Conservation (phyloP, 2,797 vertebrate species). For the Malacoctenus gilli region DNA sequence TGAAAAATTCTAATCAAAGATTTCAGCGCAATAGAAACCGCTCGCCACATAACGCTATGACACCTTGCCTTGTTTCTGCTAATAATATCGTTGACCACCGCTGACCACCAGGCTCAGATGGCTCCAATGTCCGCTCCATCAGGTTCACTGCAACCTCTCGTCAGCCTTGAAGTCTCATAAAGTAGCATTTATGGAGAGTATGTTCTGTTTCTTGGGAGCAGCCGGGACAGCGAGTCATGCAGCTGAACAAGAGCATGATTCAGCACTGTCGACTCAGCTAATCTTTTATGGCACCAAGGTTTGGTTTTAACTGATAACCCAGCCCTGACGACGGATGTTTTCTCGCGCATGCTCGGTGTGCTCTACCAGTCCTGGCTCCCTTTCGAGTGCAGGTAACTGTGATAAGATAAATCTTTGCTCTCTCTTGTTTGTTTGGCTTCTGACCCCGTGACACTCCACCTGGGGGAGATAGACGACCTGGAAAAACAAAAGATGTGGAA, state of each 20-base stretch:
- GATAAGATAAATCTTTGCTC: conserved; percentile 61
- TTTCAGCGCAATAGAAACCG: not conserved
- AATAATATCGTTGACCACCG: conserved; percentile 12
- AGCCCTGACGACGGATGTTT: too few relatives aligned
- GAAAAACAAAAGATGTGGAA: conserved; percentile 37
- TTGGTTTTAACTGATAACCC: conserved; percentile 67
- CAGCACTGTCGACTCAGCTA: conserved; percentile 48
- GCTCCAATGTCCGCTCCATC: not conserved
- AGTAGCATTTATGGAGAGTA: too few relatives aligned
- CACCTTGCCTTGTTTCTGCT: conserved; percentile 24
- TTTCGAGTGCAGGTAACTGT: conserved; percentile 26
- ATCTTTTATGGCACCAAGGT: conserved; percentile 68
- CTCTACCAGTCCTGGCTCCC: conserved; percentile 13
- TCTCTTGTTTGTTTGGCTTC: conserved; percentile 42
- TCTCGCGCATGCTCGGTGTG: too few relatives aligned
- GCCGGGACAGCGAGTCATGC: too few relatives aligned
- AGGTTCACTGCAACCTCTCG: conserved; percentile 11
- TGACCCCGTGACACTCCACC: conserved; percentile 46
- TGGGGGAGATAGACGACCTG: conserved; percentile 23
- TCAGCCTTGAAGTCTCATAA: not conserved
- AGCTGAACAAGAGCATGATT: conserved; percentile 51
- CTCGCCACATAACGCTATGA: conserved; percentile 8
- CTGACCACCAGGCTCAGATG: not conserved
- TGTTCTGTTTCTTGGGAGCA: conserved; percentile 7
- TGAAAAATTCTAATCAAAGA: too few relatives aligned